Percentiles rank a stretch among this genome's conserved stretches.
Evolutionary conservation across 1,140 invertebrate genomes (phyloP).

Genomic region (Drosophila ironensis): DNA sequence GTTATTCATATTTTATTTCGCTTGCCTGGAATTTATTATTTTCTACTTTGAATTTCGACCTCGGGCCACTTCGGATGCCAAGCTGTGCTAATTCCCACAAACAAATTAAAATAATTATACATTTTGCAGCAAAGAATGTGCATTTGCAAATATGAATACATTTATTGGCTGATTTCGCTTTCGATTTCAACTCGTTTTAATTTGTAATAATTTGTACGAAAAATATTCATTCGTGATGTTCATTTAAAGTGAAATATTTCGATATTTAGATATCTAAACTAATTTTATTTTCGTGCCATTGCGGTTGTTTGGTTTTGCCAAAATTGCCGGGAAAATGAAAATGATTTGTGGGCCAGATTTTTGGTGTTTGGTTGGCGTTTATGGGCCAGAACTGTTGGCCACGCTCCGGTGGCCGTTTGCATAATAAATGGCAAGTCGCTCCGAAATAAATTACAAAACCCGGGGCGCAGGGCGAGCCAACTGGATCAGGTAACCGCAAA

Average conservation of each 20-base stretch:
- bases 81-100: conserved; percentile 20
- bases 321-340: conserved; percentile 50
- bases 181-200: conserved; percentile 18
- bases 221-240: conserved; percentile 22
- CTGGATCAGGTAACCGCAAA: conserved; percentile 54
- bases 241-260: conserved; percentile 21
- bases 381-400: conserved; percentile 58
- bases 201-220: conserved; percentile 19
- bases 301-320: conserved; percentile 17
- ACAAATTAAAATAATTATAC: conserved; percentile 26
- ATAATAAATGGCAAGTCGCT: conserved; percentile 64
- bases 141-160: conserved; percentile 17
- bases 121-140: conserved; percentile 11
- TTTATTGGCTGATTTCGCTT: conserved; percentile 6
- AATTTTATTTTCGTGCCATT: conserved; percentile 27
- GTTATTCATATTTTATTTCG: background rate
- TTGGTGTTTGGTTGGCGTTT: conserved; percentile 41
- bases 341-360: conserved; percentile 59
- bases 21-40: background rate
- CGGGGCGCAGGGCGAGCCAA: background rate
- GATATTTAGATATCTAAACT: conserved; percentile 1
- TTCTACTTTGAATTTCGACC: background rate
- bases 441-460: conserved; percentile 64
- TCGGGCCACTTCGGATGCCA: background rate
- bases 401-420: conserved; percentile 54